Evolutionary conservation across 2,797 vertebrate genomes (phyloP), one percentile per base, ranked within the genome.

Genomic region (Melanotaenia nigrans): DNA sequence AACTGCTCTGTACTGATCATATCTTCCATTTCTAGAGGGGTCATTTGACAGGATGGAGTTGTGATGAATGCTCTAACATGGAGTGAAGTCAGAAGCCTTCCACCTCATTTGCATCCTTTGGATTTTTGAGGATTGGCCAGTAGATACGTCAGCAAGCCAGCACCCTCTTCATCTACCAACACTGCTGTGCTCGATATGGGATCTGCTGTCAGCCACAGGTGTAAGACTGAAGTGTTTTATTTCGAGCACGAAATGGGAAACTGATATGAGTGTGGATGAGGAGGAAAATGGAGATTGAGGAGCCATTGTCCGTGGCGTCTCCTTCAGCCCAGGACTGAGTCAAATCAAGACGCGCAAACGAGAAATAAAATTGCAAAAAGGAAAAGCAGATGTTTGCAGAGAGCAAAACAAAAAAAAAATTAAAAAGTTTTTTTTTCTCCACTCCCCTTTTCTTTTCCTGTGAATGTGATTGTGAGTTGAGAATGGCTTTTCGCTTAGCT

Each of bases 171-270:
- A 68, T 57, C 61, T 18, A 68, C 66, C 67, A 67, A 36, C 57
- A 61, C 45, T 42, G 32, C 54, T 61, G 61, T 63, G 55, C 62
- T 73, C 7, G 47, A 18, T 55, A 11, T 36, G 73, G 69, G 73
- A 85, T 61, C 45, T 75, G n/a, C 67, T 65, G 55, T 69, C 62
- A 61, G 72, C 68, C 69, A 69, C 85, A 68, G 64, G 65, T 84
- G 67, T 71, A 56, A 56, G 57, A 67, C 68, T 22, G n/a, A 78
- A 72, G 61, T 57, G 65, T 55, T 68, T 55, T 25, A 53, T 68
- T 64, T 70, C 18, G 57, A 58, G 56, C 32, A 20, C 78, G 53
- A 65, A 74, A 68, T 16, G 20, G 57, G 11, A 38, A 36, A 64
- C 54, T 28, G 57, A 38, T 63, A 54, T 18, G 36, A 75, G 60